These are phyloP conservation scores for Platycnemis pennipes DNA, from an alignment of 2,888 invertebrate species.

Conservation along the genomic window DNA sequence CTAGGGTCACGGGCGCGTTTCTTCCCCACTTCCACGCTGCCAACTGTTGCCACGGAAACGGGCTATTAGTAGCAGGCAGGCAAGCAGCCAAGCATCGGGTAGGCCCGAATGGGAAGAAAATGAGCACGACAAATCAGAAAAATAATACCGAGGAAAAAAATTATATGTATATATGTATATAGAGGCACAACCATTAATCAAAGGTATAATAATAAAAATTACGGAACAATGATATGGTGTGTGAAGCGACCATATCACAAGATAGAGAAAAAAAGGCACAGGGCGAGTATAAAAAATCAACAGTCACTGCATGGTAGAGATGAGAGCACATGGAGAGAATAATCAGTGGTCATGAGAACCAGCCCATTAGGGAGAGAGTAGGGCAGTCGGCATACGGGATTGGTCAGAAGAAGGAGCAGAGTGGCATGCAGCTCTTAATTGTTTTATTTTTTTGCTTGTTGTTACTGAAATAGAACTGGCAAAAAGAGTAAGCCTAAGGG, in stretches of 20 bases:
- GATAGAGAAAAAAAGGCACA: conserved; percentile 68
- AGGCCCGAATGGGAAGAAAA: conserved; percentile 74
- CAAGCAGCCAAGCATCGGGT: conserved; percentile 75
- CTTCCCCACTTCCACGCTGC: conserved; percentile 92
- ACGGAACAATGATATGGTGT: conserved; percentile 63
- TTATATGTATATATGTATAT: conserved; percentile 68
- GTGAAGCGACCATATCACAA: conserved; percentile 69
- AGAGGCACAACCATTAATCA: conserved; percentile 69
- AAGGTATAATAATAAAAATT: conserved; percentile 68
- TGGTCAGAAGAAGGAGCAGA: conserved; percentile 61
- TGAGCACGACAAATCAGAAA: conserved; percentile 74
- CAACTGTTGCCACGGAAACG: conserved; percentile 77
- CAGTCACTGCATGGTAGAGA: conserved; percentile 67
- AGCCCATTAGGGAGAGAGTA: conserved; percentile 57
- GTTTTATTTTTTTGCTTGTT: conserved; percentile 70
- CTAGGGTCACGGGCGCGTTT: conserved; percentile 94
- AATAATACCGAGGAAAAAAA: conserved; percentile 70
- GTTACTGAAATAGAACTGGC: conserved; percentile 73
- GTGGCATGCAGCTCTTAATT: conserved; percentile 61
- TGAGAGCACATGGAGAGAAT: conserved; percentile 67
- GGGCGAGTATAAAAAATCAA: conserved; percentile 67
- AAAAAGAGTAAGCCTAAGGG: conserved; percentile 68
- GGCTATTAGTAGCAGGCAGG: conserved; percentile 76
- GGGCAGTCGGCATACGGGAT: conserved; percentile 56
- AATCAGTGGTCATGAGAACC: conserved; percentile 66